phyloP scores from a whole-genome alignment of 2,113 vertebrate species.

The Trichomycterus rosablanca region DNA sequence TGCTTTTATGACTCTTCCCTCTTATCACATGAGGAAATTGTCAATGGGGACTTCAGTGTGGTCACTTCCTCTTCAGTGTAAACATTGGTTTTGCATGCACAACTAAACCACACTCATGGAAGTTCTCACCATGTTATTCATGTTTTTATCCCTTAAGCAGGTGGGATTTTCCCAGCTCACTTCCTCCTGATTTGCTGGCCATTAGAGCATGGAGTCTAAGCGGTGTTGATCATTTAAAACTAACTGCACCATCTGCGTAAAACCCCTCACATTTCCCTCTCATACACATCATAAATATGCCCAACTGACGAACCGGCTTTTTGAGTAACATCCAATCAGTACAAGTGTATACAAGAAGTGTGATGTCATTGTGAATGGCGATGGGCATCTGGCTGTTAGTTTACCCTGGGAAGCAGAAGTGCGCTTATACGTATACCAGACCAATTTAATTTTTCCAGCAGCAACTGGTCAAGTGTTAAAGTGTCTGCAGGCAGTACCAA shows the following conservation, averaged over 20 bases:
- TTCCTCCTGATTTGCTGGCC: slow-evolving; percentile 34
- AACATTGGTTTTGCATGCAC: background rate
- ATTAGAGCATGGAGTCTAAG: slow-evolving; percentile 25
- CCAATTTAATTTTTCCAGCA: no score
- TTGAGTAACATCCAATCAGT: no score
- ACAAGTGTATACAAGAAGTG: slow-evolving; percentile 30
- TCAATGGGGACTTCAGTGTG: slow-evolving; percentile 3
- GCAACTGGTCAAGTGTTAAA: no score
- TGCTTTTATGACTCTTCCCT: no score
- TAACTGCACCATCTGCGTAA: slow-evolving; percentile 27
- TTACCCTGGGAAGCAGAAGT: slow-evolving; percentile 27
- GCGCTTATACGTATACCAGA: no score
- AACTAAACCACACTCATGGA: background rate
- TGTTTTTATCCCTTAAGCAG: background rate
- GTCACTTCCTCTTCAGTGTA: slow-evolving; percentile 15
- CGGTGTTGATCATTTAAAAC: slow-evolving; percentile 2
- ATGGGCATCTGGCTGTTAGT: no score
- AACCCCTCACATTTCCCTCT: slow-evolving; percentile 36
- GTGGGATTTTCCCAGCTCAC: slow-evolving; percentile 35
- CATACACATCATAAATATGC: slow-evolving; percentile 35
- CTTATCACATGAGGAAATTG: slow-evolving; percentile 33
- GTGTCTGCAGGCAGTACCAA: no score
- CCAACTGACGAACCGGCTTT: slow-evolving; percentile 6
- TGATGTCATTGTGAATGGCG: slow-evolving; percentile 16
- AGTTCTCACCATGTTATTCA: background rate